Conservation (phyloP, 2,888 invertebrate species). For the Heliothis peltigera region DNA sequence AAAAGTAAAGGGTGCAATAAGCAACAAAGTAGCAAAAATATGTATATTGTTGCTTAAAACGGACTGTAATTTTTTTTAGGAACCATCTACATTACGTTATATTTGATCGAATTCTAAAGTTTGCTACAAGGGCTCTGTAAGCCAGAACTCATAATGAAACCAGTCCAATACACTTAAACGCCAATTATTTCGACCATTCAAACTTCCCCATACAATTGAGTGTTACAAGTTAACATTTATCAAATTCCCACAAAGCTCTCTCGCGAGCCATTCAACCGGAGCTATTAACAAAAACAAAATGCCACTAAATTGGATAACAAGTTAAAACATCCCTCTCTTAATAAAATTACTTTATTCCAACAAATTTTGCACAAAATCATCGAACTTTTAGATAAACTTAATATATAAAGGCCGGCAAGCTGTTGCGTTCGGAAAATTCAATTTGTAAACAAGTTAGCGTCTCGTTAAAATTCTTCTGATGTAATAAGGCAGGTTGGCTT, state of each 20-base stretch:
- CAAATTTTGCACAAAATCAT: conserved; percentile 81
- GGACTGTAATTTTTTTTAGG: not conserved
- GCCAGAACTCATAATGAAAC: conserved; percentile 16
- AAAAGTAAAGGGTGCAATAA: no score
- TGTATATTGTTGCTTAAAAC: no score
- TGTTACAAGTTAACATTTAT: conserved; percentile 36
- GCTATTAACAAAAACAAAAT: conserved; percentile 61
- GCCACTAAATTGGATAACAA: conserved; percentile 65
- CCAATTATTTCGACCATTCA: conserved; percentile 20
- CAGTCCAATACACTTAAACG: conserved; percentile 23
- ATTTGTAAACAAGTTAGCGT: conserved; percentile 89
- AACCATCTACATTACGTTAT: not conserved
- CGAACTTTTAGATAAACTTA: conserved; percentile 85
- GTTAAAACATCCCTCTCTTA: conserved; percentile 65
- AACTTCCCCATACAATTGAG: conserved; percentile 43
- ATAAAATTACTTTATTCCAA: conserved; percentile 73
- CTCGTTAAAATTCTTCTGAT: conserved; percentile 88
- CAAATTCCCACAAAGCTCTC: conserved; percentile 35
- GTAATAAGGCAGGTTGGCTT: conserved; percentile 82
- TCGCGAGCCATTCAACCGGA: conserved; percentile 56
- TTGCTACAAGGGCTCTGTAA: not conserved
- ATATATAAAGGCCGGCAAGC: conserved; percentile 83
- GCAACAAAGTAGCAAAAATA: no score
- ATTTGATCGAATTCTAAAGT: not conserved
- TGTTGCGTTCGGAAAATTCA: conserved; percentile 85